Conservation (phyloP, 2,113 vertebrate genomes). For the Leptodactylus fuscus region DNA sequence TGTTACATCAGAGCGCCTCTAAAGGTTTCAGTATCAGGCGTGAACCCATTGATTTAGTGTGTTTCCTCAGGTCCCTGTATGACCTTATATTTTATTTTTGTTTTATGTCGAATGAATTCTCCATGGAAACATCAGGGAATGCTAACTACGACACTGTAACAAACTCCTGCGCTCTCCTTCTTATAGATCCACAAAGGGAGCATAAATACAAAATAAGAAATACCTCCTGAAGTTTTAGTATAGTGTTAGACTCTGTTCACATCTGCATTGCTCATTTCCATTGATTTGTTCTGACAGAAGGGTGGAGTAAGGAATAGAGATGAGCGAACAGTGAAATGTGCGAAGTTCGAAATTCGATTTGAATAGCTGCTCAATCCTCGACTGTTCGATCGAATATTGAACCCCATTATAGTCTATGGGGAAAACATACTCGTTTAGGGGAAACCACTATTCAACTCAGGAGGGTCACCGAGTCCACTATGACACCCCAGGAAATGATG, state of each 20-base stretch:
- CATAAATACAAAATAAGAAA: neutral
- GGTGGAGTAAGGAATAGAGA: too few relatives aligned
- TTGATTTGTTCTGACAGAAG: too few relatives aligned
- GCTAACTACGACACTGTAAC: neutral
- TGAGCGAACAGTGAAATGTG: too few relatives aligned
- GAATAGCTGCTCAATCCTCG: too few relatives aligned
- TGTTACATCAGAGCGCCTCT: neutral
- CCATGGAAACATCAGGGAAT: neutral
- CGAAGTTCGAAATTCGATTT: too few relatives aligned
- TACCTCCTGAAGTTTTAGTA: neutral
- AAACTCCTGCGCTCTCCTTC: neutral
- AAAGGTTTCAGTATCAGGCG: neutral
- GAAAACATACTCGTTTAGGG: too few relatives aligned
- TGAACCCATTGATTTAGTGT: neutral
- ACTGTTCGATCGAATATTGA: too few relatives aligned
- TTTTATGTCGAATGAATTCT: neutral
- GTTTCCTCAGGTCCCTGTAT: neutral
- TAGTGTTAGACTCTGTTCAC: neutral
- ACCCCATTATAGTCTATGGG: too few relatives aligned
- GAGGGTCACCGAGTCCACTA: too few relatives aligned
- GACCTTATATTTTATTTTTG: constrained; percentile 11
- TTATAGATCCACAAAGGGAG: neutral
- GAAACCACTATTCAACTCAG: too few relatives aligned
- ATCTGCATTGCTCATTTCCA: neutral
- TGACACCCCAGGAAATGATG: too few relatives aligned